Evolutionary conservation across 2,113 vertebrate species (phyloP), one percentile per base, ranked within the genome.

Genomic region (Lasiurus cinereus): DNA sequence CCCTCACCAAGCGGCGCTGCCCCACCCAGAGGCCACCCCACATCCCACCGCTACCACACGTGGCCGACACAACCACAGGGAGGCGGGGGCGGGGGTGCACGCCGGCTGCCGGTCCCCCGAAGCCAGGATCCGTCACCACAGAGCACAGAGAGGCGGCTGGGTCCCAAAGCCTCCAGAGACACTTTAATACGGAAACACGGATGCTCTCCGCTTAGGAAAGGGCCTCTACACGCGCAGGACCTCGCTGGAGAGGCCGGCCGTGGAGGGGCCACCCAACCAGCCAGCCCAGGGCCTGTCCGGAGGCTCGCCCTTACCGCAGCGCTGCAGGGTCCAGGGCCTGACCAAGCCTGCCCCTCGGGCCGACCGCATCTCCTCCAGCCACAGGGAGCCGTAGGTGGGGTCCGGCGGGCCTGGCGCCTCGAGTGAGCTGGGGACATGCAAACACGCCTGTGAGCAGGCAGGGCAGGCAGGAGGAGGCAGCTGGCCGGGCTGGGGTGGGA

Each of bases 241-340:
- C 15, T 39, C 5, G 1, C 52, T 2, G 0, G 4, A n/a, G 27
- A 16, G 0, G 70, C 86, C 83, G 73, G 82, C 84, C 3, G 70
- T 56, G 15, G 77, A 56, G 10, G 24, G 85, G 92, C 76, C 52
- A 36, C 93, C 79, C 2, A 52, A 84, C 94, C 95, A 95, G 94
- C 80, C 73, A 66, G 95, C 96, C 95, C 95, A 92, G 48, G 92
- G 76, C 80, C 94, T 66, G 74, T 56, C 88, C 11, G 0, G 43
- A 13, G 90, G 77, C 27, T 78, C 11, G 2, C 93, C 95, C 97
- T 97, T 97, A 96, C 97, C 95, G 8, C 93, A 94, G 95, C 82
- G 90, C 85, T 0, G 33, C 31, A 18, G 0, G 36, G 24, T 92
- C 95, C 96, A 59, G 84, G 92, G 94, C 0, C 1, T 27, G 15